A percentile compares a stretch with the other conserved stretches of the same genome.
Evolutionary conservation across 2,797 vertebrate species (phyloP).

Genomic region (Taenioides sp.): DNA sequence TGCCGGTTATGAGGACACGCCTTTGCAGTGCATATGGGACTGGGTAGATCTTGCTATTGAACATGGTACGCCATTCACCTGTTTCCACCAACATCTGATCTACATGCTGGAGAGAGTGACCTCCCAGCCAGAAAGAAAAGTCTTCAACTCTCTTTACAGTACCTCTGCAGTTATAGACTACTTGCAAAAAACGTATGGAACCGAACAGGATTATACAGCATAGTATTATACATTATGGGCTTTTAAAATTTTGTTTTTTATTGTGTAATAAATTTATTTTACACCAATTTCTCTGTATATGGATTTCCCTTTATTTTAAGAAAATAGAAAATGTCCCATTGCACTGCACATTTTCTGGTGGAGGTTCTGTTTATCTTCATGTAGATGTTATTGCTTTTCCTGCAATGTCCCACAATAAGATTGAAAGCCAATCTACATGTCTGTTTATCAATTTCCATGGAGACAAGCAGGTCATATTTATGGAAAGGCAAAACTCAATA

Average conservation of each 20-base stretch:
- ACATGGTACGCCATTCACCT: constrained; percentile 91
- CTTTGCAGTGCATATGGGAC: constrained; percentile 91
- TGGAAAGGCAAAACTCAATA: background rate
- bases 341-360: background rate
- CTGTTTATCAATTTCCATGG: too few relatives aligned
- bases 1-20: constrained; percentile 90
- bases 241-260: background rate
- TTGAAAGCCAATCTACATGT: too few relatives aligned
- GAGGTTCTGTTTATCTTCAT: background rate
- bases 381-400: background rate
- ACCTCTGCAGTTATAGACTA: constrained; percentile 93
- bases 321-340: background rate
- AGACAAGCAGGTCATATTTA: background rate
- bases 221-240: constrained; percentile 9
- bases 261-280: constrained; percentile 36
- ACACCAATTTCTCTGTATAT: background rate
- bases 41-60: constrained; percentile 92
- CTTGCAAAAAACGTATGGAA: constrained; percentile 84
- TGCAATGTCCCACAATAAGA: too few relatives aligned
- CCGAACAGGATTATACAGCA: constrained; percentile 49
- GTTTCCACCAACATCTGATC: constrained; percentile 97
- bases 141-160: constrained; percentile 93
- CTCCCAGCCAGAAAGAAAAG: constrained; percentile 91
- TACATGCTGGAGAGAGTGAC: constrained; percentile 97
- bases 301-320: background rate